These are phyloP conservation scores for Fabriciana adippe DNA, from an alignment of 2,888 invertebrate species.

Conservation along the genomic window DNA sequence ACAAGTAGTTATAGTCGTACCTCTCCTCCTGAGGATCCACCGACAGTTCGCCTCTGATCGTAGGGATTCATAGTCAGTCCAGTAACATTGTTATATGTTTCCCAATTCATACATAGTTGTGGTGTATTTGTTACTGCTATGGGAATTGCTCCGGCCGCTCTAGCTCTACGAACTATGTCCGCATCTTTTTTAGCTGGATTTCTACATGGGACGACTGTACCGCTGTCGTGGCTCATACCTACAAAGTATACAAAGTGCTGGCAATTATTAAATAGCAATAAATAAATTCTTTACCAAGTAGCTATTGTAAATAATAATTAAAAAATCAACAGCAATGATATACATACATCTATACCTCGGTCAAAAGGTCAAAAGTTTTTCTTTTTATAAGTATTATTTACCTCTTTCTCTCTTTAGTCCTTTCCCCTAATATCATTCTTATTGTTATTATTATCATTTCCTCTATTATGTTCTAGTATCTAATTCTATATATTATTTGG, in stretches of 20 bases:
- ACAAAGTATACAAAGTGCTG: slow-evolving; percentile 35
- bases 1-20: slow-evolving; percentile 61
- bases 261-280: neutral
- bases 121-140: slow-evolving; percentile 94
- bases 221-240: slow-evolving; percentile 90
- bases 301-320: no score
- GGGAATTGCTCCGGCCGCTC: slow-evolving; percentile 91
- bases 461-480: no score
- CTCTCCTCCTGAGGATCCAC: slow-evolving; percentile 96
- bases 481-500: no score
- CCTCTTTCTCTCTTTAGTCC: no score
- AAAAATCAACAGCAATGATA: no score
- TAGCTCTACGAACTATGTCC: slow-evolving; percentile 85
- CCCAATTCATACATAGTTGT: slow-evolving; percentile 95
- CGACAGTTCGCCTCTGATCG: slow-evolving; percentile 89
- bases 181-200: slow-evolving; percentile 88
- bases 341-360: no score
- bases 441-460: no score
- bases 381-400: no score
- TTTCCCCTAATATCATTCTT: no score
- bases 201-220: slow-evolving; percentile 82
- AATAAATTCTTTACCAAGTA: neutral
- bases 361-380: no score
- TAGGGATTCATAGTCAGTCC: slow-evolving; percentile 95
- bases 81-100: slow-evolving; percentile 92